These are phyloP conservation scores for Hemibagrus guttatus DNA, from an alignment of 2,797 vertebrate genomes.

Conservation along the genomic window DNA sequence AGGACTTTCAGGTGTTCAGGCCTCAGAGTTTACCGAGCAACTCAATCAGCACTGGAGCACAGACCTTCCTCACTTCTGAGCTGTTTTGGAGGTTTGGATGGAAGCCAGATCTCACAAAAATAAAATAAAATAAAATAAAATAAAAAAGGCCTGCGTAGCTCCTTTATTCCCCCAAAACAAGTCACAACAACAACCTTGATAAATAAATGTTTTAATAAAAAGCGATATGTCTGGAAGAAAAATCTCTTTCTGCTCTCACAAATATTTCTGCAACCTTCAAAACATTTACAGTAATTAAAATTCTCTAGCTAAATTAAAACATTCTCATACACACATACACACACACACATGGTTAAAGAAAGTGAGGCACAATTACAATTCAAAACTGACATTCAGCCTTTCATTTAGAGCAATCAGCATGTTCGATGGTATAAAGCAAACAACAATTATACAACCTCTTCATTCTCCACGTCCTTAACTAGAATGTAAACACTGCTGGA, in stretches of 20 bases:
- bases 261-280: conserved; percentile 26
- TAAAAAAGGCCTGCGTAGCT: no score
- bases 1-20: not conserved
- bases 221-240: not conserved
- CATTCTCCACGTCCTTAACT: not conserved
- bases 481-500: not conserved
- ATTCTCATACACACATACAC: not conserved
- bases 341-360: not conserved
- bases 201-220: conserved; percentile 47
- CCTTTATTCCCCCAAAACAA: not conserved
- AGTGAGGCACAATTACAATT: conserved; percentile 56
- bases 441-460: not conserved
- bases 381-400: conserved; percentile 52
- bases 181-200: conserved; percentile 6
- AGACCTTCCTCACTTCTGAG: not conserved
- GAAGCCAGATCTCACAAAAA: not conserved
- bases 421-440: not conserved
- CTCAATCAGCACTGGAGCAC: not conserved
- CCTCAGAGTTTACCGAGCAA: not conserved
- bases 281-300: conserved; percentile 56
- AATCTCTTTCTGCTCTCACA: not conserved
- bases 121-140: no score
- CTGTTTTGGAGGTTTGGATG: not conserved
- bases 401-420: conserved; percentile 31
- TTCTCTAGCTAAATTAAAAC: conserved; percentile 39